These are phyloP conservation scores for Sardinella longiceps DNA, from an alignment of 2,797 vertebrate genomes.

Conservation along the genomic window DNA sequence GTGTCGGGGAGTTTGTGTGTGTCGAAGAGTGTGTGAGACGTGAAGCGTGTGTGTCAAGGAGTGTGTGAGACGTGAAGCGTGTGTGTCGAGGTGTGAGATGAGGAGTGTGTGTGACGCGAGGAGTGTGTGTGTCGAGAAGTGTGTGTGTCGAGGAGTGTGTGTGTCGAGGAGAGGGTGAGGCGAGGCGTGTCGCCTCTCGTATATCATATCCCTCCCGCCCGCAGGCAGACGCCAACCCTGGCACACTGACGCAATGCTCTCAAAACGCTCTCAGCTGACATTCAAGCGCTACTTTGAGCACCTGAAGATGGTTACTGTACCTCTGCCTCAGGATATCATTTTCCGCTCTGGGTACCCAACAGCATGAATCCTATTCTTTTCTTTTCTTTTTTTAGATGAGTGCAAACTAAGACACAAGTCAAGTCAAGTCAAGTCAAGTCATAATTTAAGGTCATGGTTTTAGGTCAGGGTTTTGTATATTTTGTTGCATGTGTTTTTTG, in stretches of 20 bases:
- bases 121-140: too few relatives aligned
- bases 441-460: neutral
- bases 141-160: too few relatives aligned
- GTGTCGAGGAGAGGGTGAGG: neutral
- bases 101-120: too few relatives aligned
- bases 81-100: too few relatives aligned
- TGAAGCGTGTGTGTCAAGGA: too few relatives aligned
- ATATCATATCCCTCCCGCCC: neutral
- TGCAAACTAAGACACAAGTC: neutral
- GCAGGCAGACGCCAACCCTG: neutral
- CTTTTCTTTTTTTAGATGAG: neutral
- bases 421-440: too few relatives aligned
- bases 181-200: neutral
- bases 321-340: neutral
- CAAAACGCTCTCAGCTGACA: neutral
- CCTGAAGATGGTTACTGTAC: neutral
- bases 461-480: neutral
- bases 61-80: too few relatives aligned
- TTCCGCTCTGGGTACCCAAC: neutral
- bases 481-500: neutral
- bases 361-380: neutral
- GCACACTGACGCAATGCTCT: neutral
- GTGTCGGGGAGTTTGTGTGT: too few relatives aligned
- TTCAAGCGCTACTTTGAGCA: neutral
- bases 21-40: too few relatives aligned